Evolutionary conservation across 2,113 vertebrate species (phyloP), one percentile per base, ranked within the genome.

Genomic region (Hassar affinis): DNA sequence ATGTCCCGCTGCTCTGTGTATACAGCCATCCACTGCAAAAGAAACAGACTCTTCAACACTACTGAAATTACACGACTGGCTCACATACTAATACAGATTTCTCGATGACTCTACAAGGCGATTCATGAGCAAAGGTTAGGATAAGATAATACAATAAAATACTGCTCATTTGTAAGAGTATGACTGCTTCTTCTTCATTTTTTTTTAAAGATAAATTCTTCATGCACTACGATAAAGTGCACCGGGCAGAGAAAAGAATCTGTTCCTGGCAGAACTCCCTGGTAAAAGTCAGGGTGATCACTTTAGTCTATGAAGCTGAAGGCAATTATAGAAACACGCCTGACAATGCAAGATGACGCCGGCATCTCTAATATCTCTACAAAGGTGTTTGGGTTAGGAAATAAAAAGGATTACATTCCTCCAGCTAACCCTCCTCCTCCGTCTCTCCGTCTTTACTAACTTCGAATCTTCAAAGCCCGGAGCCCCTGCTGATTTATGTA

Each of bases 1-100:
- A 88, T 96, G 95, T 35, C 98, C 98, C 0, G 98, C 97, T 7
- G 97, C 97, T 93, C 96, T 95, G 92, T 99, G 98, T 93, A 99
- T 99, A 84, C 98, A 99, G 90, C 98, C 98, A 15, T 99, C 98
- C 89, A 99, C 98, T 99, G 56, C 57, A 89, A 93, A 45, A 85
- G 54, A 88, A 59, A 85, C 35, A 72, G 15, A 76, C 5, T 20
- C 9, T 33, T 76, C 30, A 54, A 25, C 35, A 22, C 1, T 11
- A 6, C 30, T 12, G 27, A 54, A 76, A 54, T 54, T 20, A 35
- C 74, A 54, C 11, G 33, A 76, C 51, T 11, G 49, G 2, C 35
- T 20, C 49, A 22, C 54, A 30, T 17, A 75, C 15, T 33, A 35
- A 54, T 56, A 54, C n/a, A 17, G 17, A n/a, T n/a, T n/a, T 45